These are phyloP conservation scores for Malurus leucopterus DNA, from an alignment of 2,797 vertebrate genomes.

Conservation along the genomic window DNA sequence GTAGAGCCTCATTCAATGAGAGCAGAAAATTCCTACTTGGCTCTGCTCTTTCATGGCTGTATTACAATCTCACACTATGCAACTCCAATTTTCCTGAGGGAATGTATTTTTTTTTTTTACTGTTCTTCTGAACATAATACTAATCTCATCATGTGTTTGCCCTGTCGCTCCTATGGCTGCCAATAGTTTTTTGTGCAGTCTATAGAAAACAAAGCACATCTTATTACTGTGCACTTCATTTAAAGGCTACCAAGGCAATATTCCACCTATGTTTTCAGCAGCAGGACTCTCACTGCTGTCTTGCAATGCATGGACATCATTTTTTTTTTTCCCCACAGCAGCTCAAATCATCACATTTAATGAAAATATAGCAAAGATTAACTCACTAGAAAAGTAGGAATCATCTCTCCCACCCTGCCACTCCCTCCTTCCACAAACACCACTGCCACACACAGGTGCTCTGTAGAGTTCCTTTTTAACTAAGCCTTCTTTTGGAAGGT, in stretches of 20 bases:
- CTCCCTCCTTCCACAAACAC: neutral
- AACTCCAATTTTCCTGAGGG: neutral
- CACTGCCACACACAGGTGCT: neutral
- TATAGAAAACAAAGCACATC: neutral
- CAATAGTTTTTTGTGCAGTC: neutral
- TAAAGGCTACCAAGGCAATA: conserved; percentile 26
- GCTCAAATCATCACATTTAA: neutral
- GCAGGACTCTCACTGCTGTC: conserved; percentile 26
- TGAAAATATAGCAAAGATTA: neutral
- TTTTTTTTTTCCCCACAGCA: neutral
- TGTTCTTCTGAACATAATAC: neutral
- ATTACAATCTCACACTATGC: neutral
- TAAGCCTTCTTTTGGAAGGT: neutral
- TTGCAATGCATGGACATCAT: conserved; percentile 19
- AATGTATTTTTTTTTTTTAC: neutral
- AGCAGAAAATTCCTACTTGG: conserved; percentile 33
- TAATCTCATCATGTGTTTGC: neutral
- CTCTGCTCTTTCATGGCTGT: conserved; percentile 19
- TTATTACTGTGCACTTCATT: neutral
- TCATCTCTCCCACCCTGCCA: neutral
- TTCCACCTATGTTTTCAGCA: conserved; percentile 18
- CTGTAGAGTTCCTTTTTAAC: neutral
- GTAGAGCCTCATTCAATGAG: neutral
- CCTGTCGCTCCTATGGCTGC: neutral
- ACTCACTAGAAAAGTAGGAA: neutral